Conservation (phyloP, 2,797 vertebrate species). For the Myotis findleyi region DNA sequence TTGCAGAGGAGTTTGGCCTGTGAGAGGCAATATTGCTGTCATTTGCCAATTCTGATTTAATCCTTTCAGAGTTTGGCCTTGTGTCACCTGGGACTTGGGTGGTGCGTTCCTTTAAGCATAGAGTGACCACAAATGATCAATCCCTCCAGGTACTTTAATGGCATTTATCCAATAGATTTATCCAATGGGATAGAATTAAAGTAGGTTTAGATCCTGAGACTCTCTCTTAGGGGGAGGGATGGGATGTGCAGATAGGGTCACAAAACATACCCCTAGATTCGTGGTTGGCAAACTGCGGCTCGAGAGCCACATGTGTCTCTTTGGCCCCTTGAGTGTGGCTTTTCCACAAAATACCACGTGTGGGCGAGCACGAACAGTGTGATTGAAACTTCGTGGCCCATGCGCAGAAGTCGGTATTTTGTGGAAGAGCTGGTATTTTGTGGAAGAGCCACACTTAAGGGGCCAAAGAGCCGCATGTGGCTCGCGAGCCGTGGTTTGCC, state of each 20-base stretch:
- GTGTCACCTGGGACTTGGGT: background rate
- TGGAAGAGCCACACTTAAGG: too few species aligned
- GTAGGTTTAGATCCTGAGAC: background rate
- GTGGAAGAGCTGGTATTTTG: too few species aligned
- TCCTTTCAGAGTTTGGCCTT: background rate
- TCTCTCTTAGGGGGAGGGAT: background rate
- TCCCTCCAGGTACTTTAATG: slow-evolving; percentile 52
- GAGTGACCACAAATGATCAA: background rate
- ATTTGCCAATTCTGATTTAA: background rate
- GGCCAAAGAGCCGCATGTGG: too few species aligned
- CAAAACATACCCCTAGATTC: background rate
- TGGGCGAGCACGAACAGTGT: too few species aligned
- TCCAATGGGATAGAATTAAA: background rate
- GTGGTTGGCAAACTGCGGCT: too few species aligned
- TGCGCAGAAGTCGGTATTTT: too few species aligned
- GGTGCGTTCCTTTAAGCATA: background rate
- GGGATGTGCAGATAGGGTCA: background rate
- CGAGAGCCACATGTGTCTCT: too few species aligned
- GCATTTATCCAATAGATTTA: slow-evolving; percentile 57
- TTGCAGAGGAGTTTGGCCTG: background rate
- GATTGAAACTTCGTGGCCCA: too few species aligned
- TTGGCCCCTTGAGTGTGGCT: too few species aligned
- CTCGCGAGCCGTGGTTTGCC: too few species aligned
- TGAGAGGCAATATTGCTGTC: background rate
- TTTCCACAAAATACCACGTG: too few species aligned